These are phyloP conservation scores for Gryllus longicercus DNA, from an alignment of 2,888 invertebrate species.

Conservation along the genomic window DNA sequence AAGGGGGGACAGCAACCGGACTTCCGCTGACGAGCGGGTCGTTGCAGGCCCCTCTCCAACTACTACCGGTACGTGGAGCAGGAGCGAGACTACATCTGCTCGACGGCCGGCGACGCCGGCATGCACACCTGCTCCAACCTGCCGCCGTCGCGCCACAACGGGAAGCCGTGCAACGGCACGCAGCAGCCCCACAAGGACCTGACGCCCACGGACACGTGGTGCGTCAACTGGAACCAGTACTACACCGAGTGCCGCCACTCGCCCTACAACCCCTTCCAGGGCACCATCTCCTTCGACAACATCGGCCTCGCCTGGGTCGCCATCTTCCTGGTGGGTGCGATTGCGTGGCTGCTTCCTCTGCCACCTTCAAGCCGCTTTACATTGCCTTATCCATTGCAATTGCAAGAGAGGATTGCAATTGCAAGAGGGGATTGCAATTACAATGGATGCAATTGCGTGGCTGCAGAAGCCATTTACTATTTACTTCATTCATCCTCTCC, in stretches of 20 bases:
- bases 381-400: no score
- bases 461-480: no score
- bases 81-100: slow-evolving; percentile 96
- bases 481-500: no score
- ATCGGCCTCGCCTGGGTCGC: slow-evolving; percentile 99
- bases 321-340: slow-evolving; percentile 88
- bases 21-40: neutral
- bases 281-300: slow-evolving; percentile 99
- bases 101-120: slow-evolving; percentile 86
- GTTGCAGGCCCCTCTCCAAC: slow-evolving; percentile 58
- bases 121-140: slow-evolving; percentile 88
- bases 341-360: neutral
- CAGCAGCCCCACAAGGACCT: slow-evolving; percentile 60
- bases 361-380: no score
- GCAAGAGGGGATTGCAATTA: no score
- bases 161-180: slow-evolving; percentile 71
- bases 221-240: slow-evolving; percentile 99
- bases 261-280: slow-evolving; percentile 95
- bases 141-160: slow-evolving; percentile 69
- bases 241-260: slow-evolving; percentile 91
- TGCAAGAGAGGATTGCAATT: no score
- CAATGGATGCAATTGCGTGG: no score
- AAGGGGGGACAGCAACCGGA: neutral
- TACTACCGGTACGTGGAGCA: slow-evolving; percentile 79
- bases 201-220: slow-evolving; percentile 68